Base-by-base conservation (phyloP, 1,140 invertebrate genomes). In the Temnothorax curvispinosus region DNA sequence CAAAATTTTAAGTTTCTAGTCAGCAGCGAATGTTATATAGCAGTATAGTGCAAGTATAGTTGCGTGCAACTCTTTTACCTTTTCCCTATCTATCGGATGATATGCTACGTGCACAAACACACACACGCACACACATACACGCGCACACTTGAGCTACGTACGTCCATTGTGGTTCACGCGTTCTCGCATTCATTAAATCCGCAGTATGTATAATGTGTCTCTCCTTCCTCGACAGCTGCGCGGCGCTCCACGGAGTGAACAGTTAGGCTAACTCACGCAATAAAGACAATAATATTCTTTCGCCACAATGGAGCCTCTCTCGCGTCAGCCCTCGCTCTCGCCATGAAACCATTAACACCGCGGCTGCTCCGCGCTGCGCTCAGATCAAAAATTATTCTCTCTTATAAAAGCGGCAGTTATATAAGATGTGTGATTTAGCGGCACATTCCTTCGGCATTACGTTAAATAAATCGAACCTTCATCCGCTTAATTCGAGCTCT, bases 251-350 rank as follows among this genome's bases (percentile, higher is more conserved):
- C 47, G 64, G 21, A 44, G 60, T 32, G 65, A 81, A 84, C 78
- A 82, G 85, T 87, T 82, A 72, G 50, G 67, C 69, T 74, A 82
- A 72, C 78, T 69, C 56, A 60, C 85, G 77, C 65, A 87, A 87
- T 87, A 60, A 87, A 84, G 77, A 82, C 85, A 87, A 87, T 87
- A 56, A 78, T 64, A 52, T 65, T 81, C 64, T 81, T 81, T 81
- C 62, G 58, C 41, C 75, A 77, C 75, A 62, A 77, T 62, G 9
- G 60, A 62, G 58, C 4, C 54, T 47, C 54, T 47, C 67, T 50
- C 56, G 69, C 38, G 13, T 72, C 80, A 41, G 67, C 11, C 41
- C 27, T 62, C 47, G 27, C 47, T 54, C 60, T 72, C 35, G 62
- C 50, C 50, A 50, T 71, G 35, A 56, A 81, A 81, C 54, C 64